phyloP scores from a whole-genome alignment of 2,797 vertebrate genomes.

The Mus caroli region DNA sequence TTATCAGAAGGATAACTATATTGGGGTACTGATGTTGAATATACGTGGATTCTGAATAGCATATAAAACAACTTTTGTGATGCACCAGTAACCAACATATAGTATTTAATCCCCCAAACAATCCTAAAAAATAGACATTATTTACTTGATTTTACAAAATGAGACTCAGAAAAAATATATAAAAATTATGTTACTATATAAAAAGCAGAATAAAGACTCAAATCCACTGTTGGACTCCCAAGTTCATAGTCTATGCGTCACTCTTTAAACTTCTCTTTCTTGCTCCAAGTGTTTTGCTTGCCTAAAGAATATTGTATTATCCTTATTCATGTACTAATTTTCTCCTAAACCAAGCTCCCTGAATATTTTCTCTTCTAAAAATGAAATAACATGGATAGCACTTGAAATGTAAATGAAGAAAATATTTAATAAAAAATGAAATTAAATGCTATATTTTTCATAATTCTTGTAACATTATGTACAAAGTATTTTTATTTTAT shows the following conservation, averaged over 20 bases:
- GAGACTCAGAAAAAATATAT: neutral
- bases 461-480: slow-evolving; percentile 22
- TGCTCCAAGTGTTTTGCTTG: neutral
- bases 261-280: neutral
- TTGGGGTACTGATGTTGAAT: neutral
- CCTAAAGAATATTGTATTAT: neutral
- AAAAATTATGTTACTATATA: slow-evolving; percentile 14
- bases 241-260: neutral
- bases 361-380: neutral
- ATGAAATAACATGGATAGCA: slow-evolving; percentile 1
- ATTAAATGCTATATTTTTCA: neutral
- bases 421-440: no score
- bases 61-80: slow-evolving; percentile 37
- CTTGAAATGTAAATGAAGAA: no score
- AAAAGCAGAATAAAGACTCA: slow-evolving; percentile 17
- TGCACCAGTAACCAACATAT: neutral
- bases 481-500: neutral
- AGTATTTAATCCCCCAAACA: slow-evolving; percentile 28
- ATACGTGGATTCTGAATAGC: neutral
- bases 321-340: slow-evolving; percentile 6
- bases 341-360: neutral
- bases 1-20: neutral
- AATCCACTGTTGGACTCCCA: neutral
- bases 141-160: slow-evolving; percentile 40
- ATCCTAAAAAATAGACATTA: slow-evolving; percentile 25